Conservation (phyloP, 2,113 vertebrate genomes). For the Tringa solitaria region DNA sequence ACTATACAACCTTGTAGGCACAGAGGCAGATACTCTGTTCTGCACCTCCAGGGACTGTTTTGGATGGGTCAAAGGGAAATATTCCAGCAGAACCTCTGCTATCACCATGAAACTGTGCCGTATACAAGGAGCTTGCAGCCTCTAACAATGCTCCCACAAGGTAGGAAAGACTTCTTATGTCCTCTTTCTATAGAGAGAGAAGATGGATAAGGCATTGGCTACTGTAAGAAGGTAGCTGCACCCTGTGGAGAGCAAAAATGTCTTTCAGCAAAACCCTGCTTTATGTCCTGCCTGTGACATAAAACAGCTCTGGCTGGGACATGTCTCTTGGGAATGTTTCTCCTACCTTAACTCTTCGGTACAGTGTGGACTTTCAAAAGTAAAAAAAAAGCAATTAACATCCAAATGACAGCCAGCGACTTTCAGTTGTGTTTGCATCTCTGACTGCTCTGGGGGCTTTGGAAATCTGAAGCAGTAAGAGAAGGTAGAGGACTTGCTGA, state of each 20-base stretch:
- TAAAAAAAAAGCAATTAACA: background rate
- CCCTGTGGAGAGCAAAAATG: rapidly evolving
- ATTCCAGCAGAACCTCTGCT: background rate
- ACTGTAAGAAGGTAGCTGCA: background rate
- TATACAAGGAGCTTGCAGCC: background rate
- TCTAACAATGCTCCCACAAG: background rate
- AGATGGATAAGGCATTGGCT: background rate
- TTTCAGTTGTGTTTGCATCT: background rate
- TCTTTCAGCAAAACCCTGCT: background rate
- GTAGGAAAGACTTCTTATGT: background rate
- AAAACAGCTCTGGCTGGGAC: background rate
- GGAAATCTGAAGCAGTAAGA: background rate
- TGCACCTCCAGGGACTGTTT: background rate
- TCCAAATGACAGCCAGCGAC: rapidly evolving
- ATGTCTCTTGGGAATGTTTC: background rate
- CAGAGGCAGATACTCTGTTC: background rate
- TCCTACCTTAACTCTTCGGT: background rate
- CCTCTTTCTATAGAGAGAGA: background rate
- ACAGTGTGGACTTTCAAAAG: background rate
- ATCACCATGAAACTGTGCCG: background rate
- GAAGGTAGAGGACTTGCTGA: background rate
- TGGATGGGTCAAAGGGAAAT: background rate
- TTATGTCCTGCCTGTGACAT: background rate
- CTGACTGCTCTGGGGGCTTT: background rate
- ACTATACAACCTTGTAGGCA: background rate